Conservation (phyloP, 2,888 invertebrate genomes). For the Cryptus armator region DNA sequence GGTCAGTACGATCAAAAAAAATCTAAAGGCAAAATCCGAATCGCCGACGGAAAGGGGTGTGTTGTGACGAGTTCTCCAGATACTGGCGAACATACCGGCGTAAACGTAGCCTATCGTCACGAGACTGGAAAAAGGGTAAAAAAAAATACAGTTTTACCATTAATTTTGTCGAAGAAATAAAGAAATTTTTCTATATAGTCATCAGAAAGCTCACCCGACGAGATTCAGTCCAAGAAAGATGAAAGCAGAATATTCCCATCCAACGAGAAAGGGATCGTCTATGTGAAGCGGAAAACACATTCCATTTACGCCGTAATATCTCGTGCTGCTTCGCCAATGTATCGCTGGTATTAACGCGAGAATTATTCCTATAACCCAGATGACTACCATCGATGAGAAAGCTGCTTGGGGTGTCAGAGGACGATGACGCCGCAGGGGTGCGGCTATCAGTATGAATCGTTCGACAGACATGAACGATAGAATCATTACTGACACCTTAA, state of each 20-base stretch:
- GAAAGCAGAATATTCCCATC: constrained; percentile 91
- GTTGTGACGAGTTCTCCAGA: constrained; percentile 88
- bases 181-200: neutral
- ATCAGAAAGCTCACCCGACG: constrained; percentile 84
- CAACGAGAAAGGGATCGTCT: constrained; percentile 88
- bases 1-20: constrained; percentile 90
- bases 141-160: constrained; percentile 50
- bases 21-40: constrained; percentile 88
- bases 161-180: constrained; percentile 16
- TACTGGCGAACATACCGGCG: constrained; percentile 88
- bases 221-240: constrained; percentile 90
- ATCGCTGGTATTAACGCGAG: constrained; percentile 89
- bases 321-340: constrained; percentile 87
- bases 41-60: constrained; percentile 88
- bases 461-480: constrained; percentile 90
- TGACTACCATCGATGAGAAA: constrained; percentile 85
- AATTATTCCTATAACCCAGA: constrained; percentile 88
- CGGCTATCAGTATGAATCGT: constrained; percentile 88
- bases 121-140: constrained; percentile 83
- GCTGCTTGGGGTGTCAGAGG: constrained; percentile 87
- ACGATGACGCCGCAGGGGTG: constrained; percentile 87
- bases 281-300: constrained; percentile 91
- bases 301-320: constrained; percentile 89
- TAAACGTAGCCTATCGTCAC: constrained; percentile 88
- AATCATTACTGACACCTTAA: constrained; percentile 88